Evolutionary conservation across 2,113 vertebrate genomes (phyloP).

Genomic region (Heterochromis multidens): DNA sequence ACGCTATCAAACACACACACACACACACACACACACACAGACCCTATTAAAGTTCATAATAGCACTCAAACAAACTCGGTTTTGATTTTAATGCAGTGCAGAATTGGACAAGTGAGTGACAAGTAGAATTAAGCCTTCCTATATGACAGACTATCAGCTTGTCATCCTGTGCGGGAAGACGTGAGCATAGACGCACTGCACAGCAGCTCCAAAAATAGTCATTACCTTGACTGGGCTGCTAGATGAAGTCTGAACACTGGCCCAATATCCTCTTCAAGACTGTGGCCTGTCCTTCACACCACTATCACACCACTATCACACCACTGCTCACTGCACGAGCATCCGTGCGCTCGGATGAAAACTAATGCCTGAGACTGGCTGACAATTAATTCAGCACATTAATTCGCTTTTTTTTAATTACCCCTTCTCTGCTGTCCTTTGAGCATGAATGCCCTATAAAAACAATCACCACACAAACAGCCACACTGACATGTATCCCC

Average conservation of each 20-base stretch:
- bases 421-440: constrained; percentile 19
- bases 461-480: constrained; percentile 18
- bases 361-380: background rate
- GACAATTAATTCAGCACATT: constrained; percentile 36
- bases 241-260: constrained; percentile 56
- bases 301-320: constrained; percentile 42
- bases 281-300: constrained; percentile 69
- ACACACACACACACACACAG: constrained; percentile 2
- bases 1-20: background rate
- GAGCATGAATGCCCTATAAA: constrained; percentile 28
- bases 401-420: constrained; percentile 39
- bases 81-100: constrained; percentile 62
- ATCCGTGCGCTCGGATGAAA: background rate
- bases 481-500: background rate
- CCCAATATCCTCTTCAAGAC: constrained; percentile 72
- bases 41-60: constrained; percentile 48
- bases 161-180: constrained; percentile 47
- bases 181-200: constrained; percentile 14
- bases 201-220: constrained; percentile 63
- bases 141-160: constrained; percentile 56
- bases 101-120: constrained; percentile 63
- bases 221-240: constrained; percentile 62
- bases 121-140: constrained; percentile 59
- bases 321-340: background rate
- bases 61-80: constrained; percentile 37